Base-by-base conservation (phyloP, 2,797 vertebrate species). In the Enteromius argenteus region DNA sequence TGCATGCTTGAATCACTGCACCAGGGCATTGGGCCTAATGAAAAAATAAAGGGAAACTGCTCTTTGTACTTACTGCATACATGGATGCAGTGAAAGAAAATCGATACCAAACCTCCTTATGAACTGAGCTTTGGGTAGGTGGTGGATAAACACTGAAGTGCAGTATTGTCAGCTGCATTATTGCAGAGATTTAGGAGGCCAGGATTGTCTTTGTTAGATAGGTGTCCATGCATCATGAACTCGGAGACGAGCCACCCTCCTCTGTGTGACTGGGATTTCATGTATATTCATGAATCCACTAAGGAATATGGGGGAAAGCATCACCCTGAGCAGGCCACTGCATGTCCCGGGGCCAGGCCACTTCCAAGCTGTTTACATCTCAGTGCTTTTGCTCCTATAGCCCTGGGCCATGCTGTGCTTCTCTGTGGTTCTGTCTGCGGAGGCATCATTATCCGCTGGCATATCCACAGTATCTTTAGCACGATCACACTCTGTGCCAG, bases 31-130 rank as follows among this genome's bases (percentile, higher is more conserved):
- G 76, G 69, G 19, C 85, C 71, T 74, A 60, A 78, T 75, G 42
- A 53, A 85, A 85, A 85, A 85, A 81, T 56, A 78, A 86, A 79
- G 60, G 89, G 56, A 88, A 83, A 64, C 66, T 90, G 85, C 87
- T 88, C 90, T 93, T 93, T 92, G 91, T 92, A 91, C 93, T 93
- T 94, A 93, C 90, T 89, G 90, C 88, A 86, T 89, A 91, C 88
- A 89, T 88, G 87, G 88, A 87, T 86, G 85, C 69, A 3, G 85
- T 90, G 92, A 94, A 90, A 87, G 92, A 77, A 93, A 94, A 94
- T 95, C 93, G 91, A 95, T 95, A 89, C 87, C 87, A 90, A 91
- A 92, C 91, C 92, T 92, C 88, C 91, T 89, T 89, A 90, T 88
- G 84, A 86, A 90, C 79, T 46, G 79, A 86, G 86, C 85, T 89